A percentile compares a stretch with the other conserved stretches of the same genome.
Evolutionary conservation across 2,888 invertebrate genomes (phyloP).

Genomic region (Lobophora halterata): DNA sequence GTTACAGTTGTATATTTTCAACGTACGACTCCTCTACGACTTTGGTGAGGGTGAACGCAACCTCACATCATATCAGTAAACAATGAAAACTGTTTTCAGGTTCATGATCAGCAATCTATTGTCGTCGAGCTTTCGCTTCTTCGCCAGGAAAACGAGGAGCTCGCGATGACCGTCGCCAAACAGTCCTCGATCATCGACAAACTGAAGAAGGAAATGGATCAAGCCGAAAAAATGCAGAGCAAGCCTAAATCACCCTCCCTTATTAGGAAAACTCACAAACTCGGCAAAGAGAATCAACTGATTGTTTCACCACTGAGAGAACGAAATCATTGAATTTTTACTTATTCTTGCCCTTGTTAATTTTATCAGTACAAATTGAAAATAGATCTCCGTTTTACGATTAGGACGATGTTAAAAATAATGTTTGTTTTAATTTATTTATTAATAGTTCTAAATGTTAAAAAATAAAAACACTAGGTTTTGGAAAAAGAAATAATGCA

Average conservation of each 20-base stretch:
- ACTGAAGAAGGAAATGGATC: slow-evolving; percentile 65
- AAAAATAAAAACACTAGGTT: too few species aligned
- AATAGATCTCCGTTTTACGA: slow-evolving; percentile 24
- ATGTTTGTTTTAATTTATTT: slow-evolving; percentile 22
- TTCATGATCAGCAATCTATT: slow-evolving; percentile 72
- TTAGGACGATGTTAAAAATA: slow-evolving; percentile 20
- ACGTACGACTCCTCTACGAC: too few species aligned
- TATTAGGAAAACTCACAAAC: slow-evolving; percentile 59
- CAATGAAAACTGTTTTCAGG: slow-evolving; percentile 41
- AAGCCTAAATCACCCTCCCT: slow-evolving; percentile 68
- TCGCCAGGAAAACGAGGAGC: slow-evolving; percentile 73
- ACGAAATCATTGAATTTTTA: slow-evolving; percentile 51
- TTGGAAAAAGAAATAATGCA: too few species aligned
- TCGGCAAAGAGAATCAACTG: slow-evolving; percentile 67
- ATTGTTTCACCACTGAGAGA: slow-evolving; percentile 70
- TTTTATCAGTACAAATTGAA: slow-evolving; percentile 17
- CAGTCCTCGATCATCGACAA: slow-evolving; percentile 70
- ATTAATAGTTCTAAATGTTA: too few species aligned
- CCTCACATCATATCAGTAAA: too few species aligned
- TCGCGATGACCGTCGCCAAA: slow-evolving; percentile 66
- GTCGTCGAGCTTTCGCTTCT: slow-evolving; percentile 71
- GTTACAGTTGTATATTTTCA: too few species aligned
- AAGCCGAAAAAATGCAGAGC: slow-evolving; percentile 44
- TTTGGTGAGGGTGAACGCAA: too few species aligned
- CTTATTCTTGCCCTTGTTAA: slow-evolving; percentile 7